Percentiles rank a stretch among this genome's conserved stretches.
phyloP scores from a whole-genome alignment of 1,140 invertebrate genomes.

The Neuroterus valhalla region DNA sequence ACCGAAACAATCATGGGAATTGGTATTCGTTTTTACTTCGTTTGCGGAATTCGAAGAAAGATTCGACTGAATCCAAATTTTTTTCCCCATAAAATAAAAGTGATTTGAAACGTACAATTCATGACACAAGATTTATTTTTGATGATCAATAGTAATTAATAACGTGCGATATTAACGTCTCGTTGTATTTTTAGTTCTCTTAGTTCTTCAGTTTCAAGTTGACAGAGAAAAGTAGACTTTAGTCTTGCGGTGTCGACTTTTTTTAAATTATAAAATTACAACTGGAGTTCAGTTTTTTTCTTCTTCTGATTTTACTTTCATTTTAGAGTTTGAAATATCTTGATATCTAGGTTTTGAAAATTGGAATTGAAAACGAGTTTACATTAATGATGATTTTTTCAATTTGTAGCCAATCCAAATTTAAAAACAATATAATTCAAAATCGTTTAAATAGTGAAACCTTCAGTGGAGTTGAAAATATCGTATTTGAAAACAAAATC shows the following conservation, averaged over 20 bases:
- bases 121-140: not conserved
- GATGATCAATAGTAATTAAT: not conserved
- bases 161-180: not conserved
- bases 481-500: too few species aligned
- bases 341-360: too few species aligned
- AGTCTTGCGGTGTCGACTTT: not conserved
- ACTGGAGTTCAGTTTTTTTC: not conserved
- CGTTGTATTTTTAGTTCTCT: conserved; percentile 3
- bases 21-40: conserved; percentile 20
- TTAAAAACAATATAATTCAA: too few species aligned
- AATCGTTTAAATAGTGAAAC: too few species aligned
- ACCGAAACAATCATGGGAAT: conserved; percentile 12
- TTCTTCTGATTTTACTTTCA: too few species aligned
- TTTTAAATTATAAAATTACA: not conserved
- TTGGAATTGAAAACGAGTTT: too few species aligned
- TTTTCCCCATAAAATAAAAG: conserved; percentile 2
- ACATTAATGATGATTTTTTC: too few species aligned
- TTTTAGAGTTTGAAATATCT: too few species aligned
- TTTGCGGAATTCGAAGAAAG: conserved; percentile 45
- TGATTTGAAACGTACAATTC: not conserved
- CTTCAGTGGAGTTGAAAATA: too few species aligned
- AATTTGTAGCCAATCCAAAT: too few species aligned
- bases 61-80: conserved; percentile 30
- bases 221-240: not conserved
- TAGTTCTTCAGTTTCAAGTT: not conserved